Conservation (phyloP, 2,113 vertebrate species). For the Ictalurus furcatus region DNA sequence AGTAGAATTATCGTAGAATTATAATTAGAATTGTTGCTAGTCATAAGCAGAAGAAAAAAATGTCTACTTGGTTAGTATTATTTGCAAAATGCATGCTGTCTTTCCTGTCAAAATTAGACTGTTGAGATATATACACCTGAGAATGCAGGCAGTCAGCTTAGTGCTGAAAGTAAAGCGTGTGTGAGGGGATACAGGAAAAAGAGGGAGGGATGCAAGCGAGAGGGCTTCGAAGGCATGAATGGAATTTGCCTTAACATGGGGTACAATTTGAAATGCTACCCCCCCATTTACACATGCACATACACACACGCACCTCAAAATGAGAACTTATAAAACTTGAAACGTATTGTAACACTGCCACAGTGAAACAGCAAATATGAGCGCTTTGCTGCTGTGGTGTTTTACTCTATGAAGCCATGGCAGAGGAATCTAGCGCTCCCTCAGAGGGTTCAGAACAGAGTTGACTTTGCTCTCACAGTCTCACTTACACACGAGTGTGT, state of each 20-base stretch:
- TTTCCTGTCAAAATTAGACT: background rate
- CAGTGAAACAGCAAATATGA: background rate
- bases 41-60: background rate
- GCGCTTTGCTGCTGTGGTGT: background rate
- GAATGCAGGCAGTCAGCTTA: constrained; percentile 21
- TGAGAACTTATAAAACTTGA: constrained; percentile 33
- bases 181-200: constrained; percentile 44
- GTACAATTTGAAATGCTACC: constrained; percentile 59
- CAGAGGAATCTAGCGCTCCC: background rate
- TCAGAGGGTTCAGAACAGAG: background rate
- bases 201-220: constrained; percentile 31
- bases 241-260: constrained; percentile 77
- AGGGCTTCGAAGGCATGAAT: constrained; percentile 63
- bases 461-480: constrained; percentile 35
- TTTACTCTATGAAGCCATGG: constrained; percentile 1
- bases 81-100: background rate
- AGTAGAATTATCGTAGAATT: background rate
- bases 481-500: constrained; percentile 47
- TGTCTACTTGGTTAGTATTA: no score
- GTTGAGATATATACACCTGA: background rate
- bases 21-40: background rate
- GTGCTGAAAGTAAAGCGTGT: background rate
- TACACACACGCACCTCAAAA: constrained; percentile 22
- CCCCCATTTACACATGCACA: background rate
- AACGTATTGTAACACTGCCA: background rate